Evolutionary conservation across 1,140 invertebrate species (phyloP).

Genomic region (Pissodes strobi): DNA sequence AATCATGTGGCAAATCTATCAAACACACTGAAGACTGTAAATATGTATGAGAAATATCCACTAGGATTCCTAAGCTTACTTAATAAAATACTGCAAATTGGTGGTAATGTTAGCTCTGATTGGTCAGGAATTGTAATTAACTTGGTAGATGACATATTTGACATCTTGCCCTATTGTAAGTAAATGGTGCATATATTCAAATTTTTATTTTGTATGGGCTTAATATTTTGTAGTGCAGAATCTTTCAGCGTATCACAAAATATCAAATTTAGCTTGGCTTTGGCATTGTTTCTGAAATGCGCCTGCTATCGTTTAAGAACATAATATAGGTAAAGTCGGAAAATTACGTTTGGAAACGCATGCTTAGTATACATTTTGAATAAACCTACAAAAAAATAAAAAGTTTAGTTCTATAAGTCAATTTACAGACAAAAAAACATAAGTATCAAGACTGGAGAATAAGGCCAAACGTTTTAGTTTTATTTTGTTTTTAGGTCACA

Average conservation of each 20-base stretch:
- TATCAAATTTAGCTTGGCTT: neutral
- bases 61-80: constrained; percentile 5
- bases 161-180: constrained; percentile 4
- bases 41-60: neutral
- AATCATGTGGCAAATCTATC: too few relatives aligned
- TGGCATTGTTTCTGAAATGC: neutral
- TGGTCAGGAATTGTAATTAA: neutral
- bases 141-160: constrained; percentile 2
- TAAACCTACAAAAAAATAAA: neutral
- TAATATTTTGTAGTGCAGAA: too few relatives aligned
- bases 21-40: too few relatives aligned
- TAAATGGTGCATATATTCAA: neutral
- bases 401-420: neutral
- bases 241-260: too few relatives aligned
- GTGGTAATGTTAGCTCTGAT: constrained; percentile 1
- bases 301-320: too few relatives aligned
- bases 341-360: too few relatives aligned
- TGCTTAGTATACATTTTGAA: too few relatives aligned
- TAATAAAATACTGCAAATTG: constrained; percentile 1
- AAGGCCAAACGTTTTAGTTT: too few relatives aligned
- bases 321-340: too few relatives aligned
- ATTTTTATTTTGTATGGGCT: too few relatives aligned
- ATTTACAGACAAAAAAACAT: too few relatives aligned
- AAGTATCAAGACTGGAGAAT: too few relatives aligned
- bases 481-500: neutral